Percentiles rank a stretch among this genome's conserved stretches.
phyloP scores from a whole-genome alignment of 1,140 invertebrate genomes.

The Stratiolaelaps scimitus region DNA sequence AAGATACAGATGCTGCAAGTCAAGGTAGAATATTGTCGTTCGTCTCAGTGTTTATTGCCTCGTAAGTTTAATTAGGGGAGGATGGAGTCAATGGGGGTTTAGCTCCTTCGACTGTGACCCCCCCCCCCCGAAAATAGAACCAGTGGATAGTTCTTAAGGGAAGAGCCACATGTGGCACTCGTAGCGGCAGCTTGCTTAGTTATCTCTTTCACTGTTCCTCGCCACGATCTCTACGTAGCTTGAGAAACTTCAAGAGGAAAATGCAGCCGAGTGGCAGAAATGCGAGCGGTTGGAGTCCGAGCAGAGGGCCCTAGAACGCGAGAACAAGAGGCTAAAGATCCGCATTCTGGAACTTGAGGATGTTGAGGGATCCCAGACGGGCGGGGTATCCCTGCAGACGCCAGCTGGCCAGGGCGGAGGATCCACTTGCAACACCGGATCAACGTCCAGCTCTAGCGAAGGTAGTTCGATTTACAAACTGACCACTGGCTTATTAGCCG shows the following conservation, averaged over 20 bases:
- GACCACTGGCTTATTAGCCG: background rate
- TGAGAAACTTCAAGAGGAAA: conserved; percentile 72
- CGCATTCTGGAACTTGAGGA: conserved; percentile 72
- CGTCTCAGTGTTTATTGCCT: background rate
- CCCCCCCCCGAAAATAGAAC: no score
- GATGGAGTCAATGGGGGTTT: background rate
- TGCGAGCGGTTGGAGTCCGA: conserved; percentile 76
- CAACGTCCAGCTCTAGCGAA: conserved; percentile 23
- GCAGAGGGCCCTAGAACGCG: conserved; percentile 66
- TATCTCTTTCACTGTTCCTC: background rate
- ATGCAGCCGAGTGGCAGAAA: conserved; percentile 82
- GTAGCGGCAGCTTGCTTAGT: background rate
- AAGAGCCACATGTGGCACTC: background rate
- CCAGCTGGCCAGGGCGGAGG: conserved; percentile 56
- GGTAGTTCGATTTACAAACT: background rate
- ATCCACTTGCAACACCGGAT: conserved; percentile 16
- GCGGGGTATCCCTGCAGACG: conserved; percentile 45
- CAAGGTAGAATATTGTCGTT: conserved; percentile 18
- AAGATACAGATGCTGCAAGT: conserved; percentile 26
- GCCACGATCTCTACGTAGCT: conserved; percentile 45
- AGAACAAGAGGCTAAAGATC: conserved; percentile 70
- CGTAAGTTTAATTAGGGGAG: background rate
- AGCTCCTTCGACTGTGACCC: background rate
- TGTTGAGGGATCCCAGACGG: conserved; percentile 39
- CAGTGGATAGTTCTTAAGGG: no score